phyloP scores from a whole-genome alignment of 2,888 invertebrate genomes.

The Drosophila peninsularis region DNA sequence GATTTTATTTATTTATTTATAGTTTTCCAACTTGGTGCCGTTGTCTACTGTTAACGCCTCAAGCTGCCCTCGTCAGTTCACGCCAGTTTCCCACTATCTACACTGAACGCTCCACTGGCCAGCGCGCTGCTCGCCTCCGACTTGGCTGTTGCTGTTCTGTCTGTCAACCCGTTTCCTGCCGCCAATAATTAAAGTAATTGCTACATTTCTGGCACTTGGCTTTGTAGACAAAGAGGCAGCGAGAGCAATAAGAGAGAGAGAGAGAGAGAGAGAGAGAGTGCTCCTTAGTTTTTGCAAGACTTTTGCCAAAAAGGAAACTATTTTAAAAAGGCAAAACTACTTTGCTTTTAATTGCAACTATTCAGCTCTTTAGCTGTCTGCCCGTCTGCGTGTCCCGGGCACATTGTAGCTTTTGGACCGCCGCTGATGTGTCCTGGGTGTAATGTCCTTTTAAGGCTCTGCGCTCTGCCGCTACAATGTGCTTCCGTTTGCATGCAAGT shows the following conservation, averaged over 20 bases:
- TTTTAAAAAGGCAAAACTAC: slow-evolving; percentile 78
- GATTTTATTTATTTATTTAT: too few relatives aligned
- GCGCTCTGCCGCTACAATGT: slow-evolving; percentile 50
- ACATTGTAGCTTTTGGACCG: slow-evolving; percentile 63
- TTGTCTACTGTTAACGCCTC: too few relatives aligned
- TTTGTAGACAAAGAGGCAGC: slow-evolving; percentile 31
- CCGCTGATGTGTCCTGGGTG: slow-evolving; percentile 59
- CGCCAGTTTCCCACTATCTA: slow-evolving; percentile 16
- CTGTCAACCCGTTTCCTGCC: slow-evolving; percentile 78
- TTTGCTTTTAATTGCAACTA: slow-evolving; percentile 78
- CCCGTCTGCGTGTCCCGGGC: slow-evolving; percentile 60
- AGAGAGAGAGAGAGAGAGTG: slow-evolving; percentile 4
- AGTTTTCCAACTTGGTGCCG: too few relatives aligned
- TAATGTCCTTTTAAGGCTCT: slow-evolving; percentile 68
- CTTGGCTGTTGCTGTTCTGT: slow-evolving; percentile 42
- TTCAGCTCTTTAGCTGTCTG: slow-evolving; percentile 46
- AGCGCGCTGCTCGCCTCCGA: slow-evolving; percentile 4
- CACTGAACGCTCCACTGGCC: slow-evolving; percentile 12
- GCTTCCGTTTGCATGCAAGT: slow-evolving; percentile 73
- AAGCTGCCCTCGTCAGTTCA: slow-evolving; percentile 26
- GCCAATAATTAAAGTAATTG: slow-evolving; percentile 80
- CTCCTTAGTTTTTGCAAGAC: slow-evolving; percentile 43
- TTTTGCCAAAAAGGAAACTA: slow-evolving; percentile 76
- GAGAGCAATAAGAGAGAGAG: background rate
- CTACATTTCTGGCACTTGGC: slow-evolving; percentile 77